phyloP scores from a whole-genome alignment of 2,113 vertebrate genomes.

The Triplophysa siluroides region DNA sequence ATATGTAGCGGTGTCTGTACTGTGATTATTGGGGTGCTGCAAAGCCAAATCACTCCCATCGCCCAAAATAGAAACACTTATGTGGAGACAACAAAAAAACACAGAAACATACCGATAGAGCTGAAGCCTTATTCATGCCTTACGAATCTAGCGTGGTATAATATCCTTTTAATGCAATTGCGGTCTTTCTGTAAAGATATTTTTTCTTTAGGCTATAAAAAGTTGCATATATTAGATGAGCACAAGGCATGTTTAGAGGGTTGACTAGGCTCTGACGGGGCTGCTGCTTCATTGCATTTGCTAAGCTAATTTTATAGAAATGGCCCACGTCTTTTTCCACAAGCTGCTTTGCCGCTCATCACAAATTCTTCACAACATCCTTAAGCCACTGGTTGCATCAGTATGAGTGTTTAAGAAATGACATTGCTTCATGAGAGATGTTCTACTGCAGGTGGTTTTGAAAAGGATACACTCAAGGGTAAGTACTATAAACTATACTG shows the following conservation, averaged over 20 bases:
- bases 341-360: slow-evolving; percentile 48
- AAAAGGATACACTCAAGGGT: not conserved
- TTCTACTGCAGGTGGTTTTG: not conserved
- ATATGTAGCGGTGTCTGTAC: slow-evolving; percentile 67
- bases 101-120: not conserved
- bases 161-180: slow-evolving; percentile 6
- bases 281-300: slow-evolving; percentile 46
- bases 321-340: slow-evolving; percentile 50
- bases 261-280: slow-evolving; percentile 48
- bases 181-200: not conserved
- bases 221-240: slow-evolving; percentile 25
- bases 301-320: slow-evolving; percentile 70
- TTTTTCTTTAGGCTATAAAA: slow-evolving; percentile 10
- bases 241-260: not conserved
- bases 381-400: slow-evolving; percentile 49
- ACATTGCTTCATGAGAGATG: not conserved
- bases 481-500: no score
- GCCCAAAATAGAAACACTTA: slow-evolving; percentile 29
- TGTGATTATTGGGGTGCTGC: slow-evolving; percentile 67
- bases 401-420: slow-evolving; percentile 25
- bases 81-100: not conserved
- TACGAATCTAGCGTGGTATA: not conserved
- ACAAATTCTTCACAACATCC: slow-evolving; percentile 50
- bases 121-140: not conserved
- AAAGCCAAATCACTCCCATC: slow-evolving; percentile 58